Percentiles rank a stretch among this genome's conserved stretches.
phyloP scores from a whole-genome alignment of 2,113 vertebrate species.

The Macrotus californicus region DNA sequence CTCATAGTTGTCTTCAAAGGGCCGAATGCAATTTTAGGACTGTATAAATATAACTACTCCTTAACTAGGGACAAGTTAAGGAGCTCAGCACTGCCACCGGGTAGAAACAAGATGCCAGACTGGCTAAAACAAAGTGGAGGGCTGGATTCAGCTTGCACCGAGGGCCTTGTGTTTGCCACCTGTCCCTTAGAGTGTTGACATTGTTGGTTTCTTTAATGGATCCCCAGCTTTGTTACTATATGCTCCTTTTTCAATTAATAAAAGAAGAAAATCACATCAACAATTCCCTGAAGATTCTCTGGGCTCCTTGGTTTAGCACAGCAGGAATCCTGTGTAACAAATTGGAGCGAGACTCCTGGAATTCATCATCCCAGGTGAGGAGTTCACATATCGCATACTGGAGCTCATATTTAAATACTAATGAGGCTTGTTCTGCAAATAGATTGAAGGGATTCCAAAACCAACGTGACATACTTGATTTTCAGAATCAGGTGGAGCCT shows the following conservation, averaged over 20 bases:
- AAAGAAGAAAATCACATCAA: not conserved
- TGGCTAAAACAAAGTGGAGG: too few relatives aligned
- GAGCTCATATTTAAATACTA: not conserved
- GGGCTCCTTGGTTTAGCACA: not conserved
- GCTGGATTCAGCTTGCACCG: too few relatives aligned
- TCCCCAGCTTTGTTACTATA: not conserved
- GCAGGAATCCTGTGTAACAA: not conserved
- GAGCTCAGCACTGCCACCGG: too few relatives aligned
- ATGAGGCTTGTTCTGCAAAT: not conserved
- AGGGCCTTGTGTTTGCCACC: too few relatives aligned
- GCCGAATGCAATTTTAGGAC: too few relatives aligned
- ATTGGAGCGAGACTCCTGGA: not conserved
- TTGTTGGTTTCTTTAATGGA: not conserved
- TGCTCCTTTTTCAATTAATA: not conserved
- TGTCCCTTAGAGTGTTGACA: not conserved
- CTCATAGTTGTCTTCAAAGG: too few relatives aligned
- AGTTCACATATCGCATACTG: rapidly evolving
- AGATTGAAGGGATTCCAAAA: not conserved
- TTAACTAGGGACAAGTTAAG: too few relatives aligned
- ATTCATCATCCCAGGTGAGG: not conserved
- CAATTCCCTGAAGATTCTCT: not conserved
- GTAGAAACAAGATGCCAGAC: too few relatives aligned
- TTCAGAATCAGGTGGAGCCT: not conserved
- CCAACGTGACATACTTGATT: not conserved
- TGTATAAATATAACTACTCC: too few relatives aligned